phyloP scores from a whole-genome alignment of 2,113 vertebrate species.

The Clupea harengus region DNA sequence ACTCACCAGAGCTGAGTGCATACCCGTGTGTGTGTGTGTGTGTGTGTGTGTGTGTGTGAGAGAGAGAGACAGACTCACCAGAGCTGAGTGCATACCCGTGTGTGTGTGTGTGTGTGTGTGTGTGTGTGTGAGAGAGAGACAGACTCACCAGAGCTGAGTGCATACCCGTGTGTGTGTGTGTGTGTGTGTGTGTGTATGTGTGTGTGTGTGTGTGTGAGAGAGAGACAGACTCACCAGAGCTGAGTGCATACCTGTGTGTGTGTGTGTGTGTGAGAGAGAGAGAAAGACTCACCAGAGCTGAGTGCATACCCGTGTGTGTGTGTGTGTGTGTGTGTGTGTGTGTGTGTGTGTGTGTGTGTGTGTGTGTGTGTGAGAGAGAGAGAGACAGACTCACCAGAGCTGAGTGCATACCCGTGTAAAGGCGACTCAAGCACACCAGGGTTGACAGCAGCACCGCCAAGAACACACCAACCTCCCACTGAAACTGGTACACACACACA shows the following conservation, averaged over 20 bases:
- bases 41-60: no score
- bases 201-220: background rate
- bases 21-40: no score
- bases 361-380: background rate
- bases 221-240: slow-evolving; percentile 83
- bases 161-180: background rate
- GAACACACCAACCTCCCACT: slow-evolving; percentile 77
- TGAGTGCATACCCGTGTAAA: slow-evolving; percentile 96
- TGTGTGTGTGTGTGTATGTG: background rate
- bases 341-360: background rate
- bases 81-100: no score
- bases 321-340: background rate
- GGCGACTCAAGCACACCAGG: slow-evolving; percentile 88
- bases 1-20: no score
- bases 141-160: no score
- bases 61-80: no score
- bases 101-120: no score
- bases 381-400: slow-evolving; percentile 83
- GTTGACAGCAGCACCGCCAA: slow-evolving; percentile 77
- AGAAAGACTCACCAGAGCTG: no score
- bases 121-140: no score
- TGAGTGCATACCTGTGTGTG: slow-evolving; percentile 91
- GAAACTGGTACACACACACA: slow-evolving; percentile 74
- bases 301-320: background rate
- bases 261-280: background rate